Evolutionary conservation across 2,888 invertebrate species (phyloP), one percentile per base, ranked within the genome.

Genomic region (Ochropleura plecta): DNA sequence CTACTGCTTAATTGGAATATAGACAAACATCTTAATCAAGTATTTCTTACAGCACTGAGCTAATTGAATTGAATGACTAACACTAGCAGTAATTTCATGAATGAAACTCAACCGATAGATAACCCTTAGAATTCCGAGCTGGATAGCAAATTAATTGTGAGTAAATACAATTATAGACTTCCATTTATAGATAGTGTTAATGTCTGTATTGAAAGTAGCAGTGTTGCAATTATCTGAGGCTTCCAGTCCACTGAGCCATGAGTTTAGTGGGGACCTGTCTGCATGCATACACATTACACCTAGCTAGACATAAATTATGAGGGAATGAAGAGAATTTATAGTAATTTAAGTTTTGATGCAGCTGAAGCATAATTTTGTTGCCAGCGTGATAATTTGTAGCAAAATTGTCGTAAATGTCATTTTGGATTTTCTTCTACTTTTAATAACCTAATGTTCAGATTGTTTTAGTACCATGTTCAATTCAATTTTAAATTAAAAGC

Each of bases 181-280:
- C 74, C 83, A 84, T 86, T 83, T 83, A 80, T 66, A 70, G 62
- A 70, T 63, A 67, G 57, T 59, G 68, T 63, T 79, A 77, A 74
- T 73, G 69, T 71, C 73, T 86, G 69, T 85, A 86, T 86, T 85
- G 85, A 85, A 85, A 86, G 81, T 82, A 81, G 78, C 79, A 77
- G 70, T 86, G 85, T 87, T 83, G 84, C 87, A 90, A 90, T 90
- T 92, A 92, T 92, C 90, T 89, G 74, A 82, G 80, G 85, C 91
- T 92, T 92, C 91, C 91, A 90, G 91, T 91, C 88, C 88, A 81
- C 78, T 87, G 90, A 80, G 71, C 89, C 73, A 70, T 69, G 70
- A 85, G 82, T 87, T 83, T 81, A 85, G 79, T 81, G 77, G 81
- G 79, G 79, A 71, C 70, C 62, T 74, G 73, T 75, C 72, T 76